Percentiles rank a stretch among this genome's conserved stretches.
phyloP scores from a whole-genome alignment of 2,888 invertebrate species.

The Drosophila kokeensis region DNA sequence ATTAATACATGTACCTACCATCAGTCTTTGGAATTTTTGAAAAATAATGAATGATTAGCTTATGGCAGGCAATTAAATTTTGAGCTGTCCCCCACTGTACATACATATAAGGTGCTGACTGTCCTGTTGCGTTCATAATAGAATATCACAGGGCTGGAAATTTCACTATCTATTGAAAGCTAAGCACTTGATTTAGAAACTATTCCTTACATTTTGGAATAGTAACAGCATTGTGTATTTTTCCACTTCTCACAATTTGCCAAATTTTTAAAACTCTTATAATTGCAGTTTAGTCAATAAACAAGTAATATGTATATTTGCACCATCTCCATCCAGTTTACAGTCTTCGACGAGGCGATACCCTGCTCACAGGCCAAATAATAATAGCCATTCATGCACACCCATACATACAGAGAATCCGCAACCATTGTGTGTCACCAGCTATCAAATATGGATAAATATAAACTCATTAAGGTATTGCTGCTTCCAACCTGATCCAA shows the following conservation, averaged over 20 bases:
- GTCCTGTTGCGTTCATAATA: not conserved
- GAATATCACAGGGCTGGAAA: too few species aligned
- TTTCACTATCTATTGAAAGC: too few species aligned
- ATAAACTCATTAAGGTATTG: not conserved
- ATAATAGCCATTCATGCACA: not conserved
- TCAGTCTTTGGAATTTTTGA: too few species aligned
- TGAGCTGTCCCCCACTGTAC: too few species aligned
- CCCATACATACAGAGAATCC: not conserved
- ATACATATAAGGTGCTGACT: not conserved
- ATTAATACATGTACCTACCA: too few species aligned
- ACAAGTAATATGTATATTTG: not conserved
- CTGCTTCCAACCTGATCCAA: slow-evolving; percentile 4
- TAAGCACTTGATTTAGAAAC: not conserved
- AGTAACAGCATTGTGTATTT: not conserved
- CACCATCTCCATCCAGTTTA: not conserved
- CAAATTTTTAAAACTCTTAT: not conserved
- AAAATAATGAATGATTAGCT: too few species aligned
- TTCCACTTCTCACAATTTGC: not conserved
- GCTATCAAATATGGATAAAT: too few species aligned
- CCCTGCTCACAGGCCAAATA: not conserved
- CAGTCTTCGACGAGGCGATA: not conserved
- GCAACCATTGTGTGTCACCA: not conserved
- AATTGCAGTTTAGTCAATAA: not conserved
- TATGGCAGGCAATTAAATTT: too few species aligned
- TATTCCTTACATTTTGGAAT: not conserved